Conservation (phyloP, 2,888 invertebrate genomes). For the Yponomeuta malinellus region DNA sequence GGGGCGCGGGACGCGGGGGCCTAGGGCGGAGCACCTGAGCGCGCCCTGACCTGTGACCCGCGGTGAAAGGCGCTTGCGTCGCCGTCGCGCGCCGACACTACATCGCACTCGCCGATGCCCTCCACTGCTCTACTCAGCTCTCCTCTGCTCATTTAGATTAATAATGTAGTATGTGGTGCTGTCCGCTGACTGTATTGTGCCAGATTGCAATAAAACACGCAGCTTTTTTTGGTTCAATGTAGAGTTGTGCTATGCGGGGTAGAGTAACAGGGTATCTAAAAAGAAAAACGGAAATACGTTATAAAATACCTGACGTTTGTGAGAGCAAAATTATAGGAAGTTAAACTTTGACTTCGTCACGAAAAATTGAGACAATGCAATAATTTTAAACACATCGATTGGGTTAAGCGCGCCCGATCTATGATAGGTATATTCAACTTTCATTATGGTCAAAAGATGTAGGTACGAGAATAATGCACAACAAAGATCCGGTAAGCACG, state of each 20-base stretch:
- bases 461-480: background rate
- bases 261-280: too few relatives aligned
- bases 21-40: constrained; percentile 72
- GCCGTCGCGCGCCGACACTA: constrained; percentile 17
- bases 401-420: background rate
- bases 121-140: background rate
- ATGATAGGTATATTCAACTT: background rate
- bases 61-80: constrained; percentile 68
- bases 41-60: constrained; percentile 75
- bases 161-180: background rate
- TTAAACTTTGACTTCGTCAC: background rate
- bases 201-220: too few relatives aligned
- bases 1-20: constrained; percentile 32
- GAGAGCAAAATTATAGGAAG: too few relatives aligned
- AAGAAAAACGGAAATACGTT: too few relatives aligned
- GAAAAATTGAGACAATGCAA: background rate
- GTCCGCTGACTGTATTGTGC: background rate
- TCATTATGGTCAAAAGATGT: background rate
- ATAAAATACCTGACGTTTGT: too few relatives aligned
- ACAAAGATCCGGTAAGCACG: background rate
- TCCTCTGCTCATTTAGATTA: background rate
- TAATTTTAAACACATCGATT: background rate
- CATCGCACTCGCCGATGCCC: constrained; percentile 23
- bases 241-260: background rate
- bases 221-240: background rate